Base-by-base conservation (phyloP, 2,888 invertebrate species). In the Lithophane socia region DNA sequence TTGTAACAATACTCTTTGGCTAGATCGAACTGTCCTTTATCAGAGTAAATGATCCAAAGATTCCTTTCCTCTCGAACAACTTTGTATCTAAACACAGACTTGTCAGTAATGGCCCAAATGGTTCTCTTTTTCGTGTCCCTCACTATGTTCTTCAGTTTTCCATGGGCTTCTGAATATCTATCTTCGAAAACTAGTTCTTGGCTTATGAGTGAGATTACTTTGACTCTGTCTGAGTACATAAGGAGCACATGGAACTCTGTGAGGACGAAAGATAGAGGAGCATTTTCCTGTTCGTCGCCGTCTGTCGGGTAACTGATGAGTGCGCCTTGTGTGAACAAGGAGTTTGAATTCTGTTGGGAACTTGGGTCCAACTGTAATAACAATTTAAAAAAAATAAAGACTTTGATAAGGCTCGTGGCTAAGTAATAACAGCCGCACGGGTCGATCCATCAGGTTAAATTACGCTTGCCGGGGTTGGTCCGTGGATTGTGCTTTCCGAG, bases 231-330 rank as follows among this genome's bases (percentile, higher is more conserved):
- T 0, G 97, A 95, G 93, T 98, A 99, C 86, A 99, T 97, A 18
- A 99, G 96, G 3, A 99, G 94, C 0, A 98, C 98, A 94, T 99
- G 99, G 95, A 99, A 99, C 93, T 99, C 98, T 0, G 99, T 99
- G 72, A 99, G 95, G 3, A 98, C 98, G 90, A 99, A 98, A 0
- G 98, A 97, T 60, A 98, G 95, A 0, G 99, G 98, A 1, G 97
- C 95, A 7, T 93, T 92, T 29, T 95, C 93, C 79, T 94, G 96
- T 52, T 96, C 94, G 86, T 93, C 96, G 84, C 90, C 86, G 79
- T 92, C 92, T 2, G 89, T 77, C 1, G 96, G 96, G 81, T 96
- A 96, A 82, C 92, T 93, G 67, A 97, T 94, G 3, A 96, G 92
- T 69, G 94, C 94, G 0, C 94, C 95, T 89, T 96, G 96, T 2